A percentile compares a stretch with the other conserved stretches of the same genome.
phyloP scores from a whole-genome alignment of 2,797 vertebrate species.

The Trematomus bernacchii region DNA sequence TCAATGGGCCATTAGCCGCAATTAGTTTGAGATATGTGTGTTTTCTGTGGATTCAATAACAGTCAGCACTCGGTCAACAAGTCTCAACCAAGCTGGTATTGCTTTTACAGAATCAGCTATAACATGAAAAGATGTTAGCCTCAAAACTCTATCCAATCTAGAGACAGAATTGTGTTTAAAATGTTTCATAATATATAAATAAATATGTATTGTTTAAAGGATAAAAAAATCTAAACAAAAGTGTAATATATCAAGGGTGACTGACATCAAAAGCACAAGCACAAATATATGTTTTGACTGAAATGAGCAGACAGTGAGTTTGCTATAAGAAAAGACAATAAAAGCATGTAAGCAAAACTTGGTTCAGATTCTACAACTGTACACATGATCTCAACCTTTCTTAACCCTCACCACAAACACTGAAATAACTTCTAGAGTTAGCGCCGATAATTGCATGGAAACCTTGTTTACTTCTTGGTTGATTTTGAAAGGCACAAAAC shows the following conservation, averaged over 20 bases:
- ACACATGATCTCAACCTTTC: neutral
- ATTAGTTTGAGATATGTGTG: conserved; percentile 41
- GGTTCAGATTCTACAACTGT: conserved; percentile 1
- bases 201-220: too few relatives aligned
- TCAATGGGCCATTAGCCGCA: conserved; percentile 51
- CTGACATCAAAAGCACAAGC: neutral
- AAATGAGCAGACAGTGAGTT: neutral
- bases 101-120: conserved; percentile 16
- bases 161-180: neutral
- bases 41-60: conserved; percentile 42
- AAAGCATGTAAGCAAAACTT: neutral
- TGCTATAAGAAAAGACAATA: neutral
- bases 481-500: conserved; percentile 37
- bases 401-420: neutral
- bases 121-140: conserved; percentile 4
- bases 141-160: neutral
- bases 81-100: conserved; percentile 1
- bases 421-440: conserved; percentile 11
- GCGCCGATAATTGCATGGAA: neutral
- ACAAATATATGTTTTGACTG: neutral
- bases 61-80: conserved; percentile 16
- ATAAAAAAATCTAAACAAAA: neutral
- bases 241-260: neutral
- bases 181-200: too few relatives aligned
- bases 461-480: conserved; percentile 9